These are phyloP conservation scores for Hydraecia micacea DNA, from an alignment of 2,888 invertebrate genomes.

Conservation along the genomic window DNA sequence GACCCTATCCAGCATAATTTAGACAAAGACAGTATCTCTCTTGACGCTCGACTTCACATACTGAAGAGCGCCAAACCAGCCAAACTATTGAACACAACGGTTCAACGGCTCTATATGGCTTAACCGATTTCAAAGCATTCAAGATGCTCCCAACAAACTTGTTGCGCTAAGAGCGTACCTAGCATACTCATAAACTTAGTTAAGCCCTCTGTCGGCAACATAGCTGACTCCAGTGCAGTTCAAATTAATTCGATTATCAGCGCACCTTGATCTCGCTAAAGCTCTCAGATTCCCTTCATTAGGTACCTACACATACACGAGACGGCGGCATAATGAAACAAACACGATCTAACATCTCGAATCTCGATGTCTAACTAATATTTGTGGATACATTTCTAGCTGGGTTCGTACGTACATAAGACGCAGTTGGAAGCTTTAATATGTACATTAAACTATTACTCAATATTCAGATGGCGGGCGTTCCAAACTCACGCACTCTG, in stretches of 20 bases:
- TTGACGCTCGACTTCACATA: constrained; percentile 47
- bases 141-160: constrained; percentile 88
- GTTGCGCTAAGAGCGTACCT: constrained; percentile 87
- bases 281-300: constrained; percentile 85
- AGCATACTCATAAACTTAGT: constrained; percentile 89
- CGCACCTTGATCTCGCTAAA: constrained; percentile 87
- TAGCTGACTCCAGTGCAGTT: constrained; percentile 84
- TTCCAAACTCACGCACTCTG: constrained; percentile 79
- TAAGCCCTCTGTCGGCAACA: constrained; percentile 85
- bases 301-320: constrained; percentile 70
- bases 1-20: constrained; percentile 72
- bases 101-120: constrained; percentile 77
- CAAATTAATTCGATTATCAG: constrained; percentile 89
- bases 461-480: constrained; percentile 80
- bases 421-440: constrained; percentile 57
- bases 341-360: constrained; percentile 69
- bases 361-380: constrained; percentile 61
- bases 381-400: constrained; percentile 55
- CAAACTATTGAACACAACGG: constrained; percentile 74
- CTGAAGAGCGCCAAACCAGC: constrained; percentile 73
- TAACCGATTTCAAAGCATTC: constrained; percentile 87
- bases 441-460: constrained; percentile 76
- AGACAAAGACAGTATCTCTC: constrained; percentile 54
- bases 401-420: constrained; percentile 38
- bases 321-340: constrained; percentile 75